These are phyloP conservation scores for Platycercus adscitus DNA, from an alignment of 2,113 vertebrate genomes.

Conservation along the genomic window DNA sequence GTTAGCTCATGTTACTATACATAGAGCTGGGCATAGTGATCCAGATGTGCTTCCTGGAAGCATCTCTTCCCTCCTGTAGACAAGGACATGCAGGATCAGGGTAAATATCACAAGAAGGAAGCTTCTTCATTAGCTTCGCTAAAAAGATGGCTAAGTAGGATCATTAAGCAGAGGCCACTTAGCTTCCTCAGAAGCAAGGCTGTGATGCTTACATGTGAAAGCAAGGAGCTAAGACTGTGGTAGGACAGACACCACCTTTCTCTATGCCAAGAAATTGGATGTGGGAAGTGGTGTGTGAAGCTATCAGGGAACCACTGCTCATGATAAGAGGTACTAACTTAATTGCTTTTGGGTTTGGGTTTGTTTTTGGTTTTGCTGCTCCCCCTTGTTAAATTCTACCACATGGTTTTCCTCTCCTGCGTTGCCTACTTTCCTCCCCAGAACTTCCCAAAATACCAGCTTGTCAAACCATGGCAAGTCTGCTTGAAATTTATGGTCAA, in stretches of 20 bases:
- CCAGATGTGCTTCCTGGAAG: background rate
- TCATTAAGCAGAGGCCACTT: background rate
- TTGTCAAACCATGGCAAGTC: background rate
- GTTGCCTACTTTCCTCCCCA: background rate
- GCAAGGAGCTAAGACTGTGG: background rate
- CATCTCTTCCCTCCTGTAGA: background rate
- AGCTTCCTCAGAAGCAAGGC: background rate
- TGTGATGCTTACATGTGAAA: background rate
- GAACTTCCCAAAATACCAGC: background rate
- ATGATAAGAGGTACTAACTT: background rate
- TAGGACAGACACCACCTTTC: background rate
- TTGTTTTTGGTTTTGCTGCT: background rate
- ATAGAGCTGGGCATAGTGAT: background rate
- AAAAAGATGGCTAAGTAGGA: background rate
- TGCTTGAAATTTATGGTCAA: background rate
- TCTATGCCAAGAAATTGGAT: background rate
- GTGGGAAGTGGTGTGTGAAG: background rate
- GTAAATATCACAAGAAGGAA: background rate
- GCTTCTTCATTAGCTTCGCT: background rate
- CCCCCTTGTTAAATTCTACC: background rate
- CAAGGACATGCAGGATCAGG: background rate
- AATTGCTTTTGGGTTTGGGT: accelerated
- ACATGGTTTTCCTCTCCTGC: background rate
- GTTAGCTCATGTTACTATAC: background rate
- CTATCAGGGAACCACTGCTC: background rate